Evolutionary conservation across 2,888 invertebrate genomes (phyloP).

Genomic region (Seladonia tumulorum): DNA sequence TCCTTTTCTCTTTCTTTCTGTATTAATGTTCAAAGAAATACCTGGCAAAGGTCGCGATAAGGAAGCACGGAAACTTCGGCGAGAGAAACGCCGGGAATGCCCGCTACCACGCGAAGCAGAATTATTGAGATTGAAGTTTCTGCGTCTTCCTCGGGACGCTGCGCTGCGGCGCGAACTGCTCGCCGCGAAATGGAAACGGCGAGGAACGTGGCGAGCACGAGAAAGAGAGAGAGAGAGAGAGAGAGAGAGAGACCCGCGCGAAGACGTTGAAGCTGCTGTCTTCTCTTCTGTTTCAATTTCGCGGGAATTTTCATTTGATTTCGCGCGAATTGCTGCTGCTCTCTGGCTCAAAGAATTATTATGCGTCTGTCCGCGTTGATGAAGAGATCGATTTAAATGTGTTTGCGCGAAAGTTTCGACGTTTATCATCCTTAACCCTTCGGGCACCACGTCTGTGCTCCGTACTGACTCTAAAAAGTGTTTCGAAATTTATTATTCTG

Average conservation of each 20-base stretch:
- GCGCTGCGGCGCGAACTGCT: not conserved
- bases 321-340: not conserved
- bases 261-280: not conserved
- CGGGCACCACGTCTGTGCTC: too few relatives aligned
- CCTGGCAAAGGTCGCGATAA: constrained; percentile 2
- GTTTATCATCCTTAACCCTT: too few relatives aligned
- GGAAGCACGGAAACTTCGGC: constrained; percentile 5
- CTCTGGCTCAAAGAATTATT: not conserved
- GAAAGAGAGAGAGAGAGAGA: not conserved
- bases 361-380: not conserved
- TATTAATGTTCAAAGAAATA: constrained; percentile 2
- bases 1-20: not conserved
- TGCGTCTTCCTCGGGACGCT: not conserved
- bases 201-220: not conserved
- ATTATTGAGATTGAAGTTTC: constrained; percentile 41
- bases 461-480: too few relatives aligned
- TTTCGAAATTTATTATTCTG: too few relatives aligned
- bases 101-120: not conserved
- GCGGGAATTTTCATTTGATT: constrained; percentile 6
- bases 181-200: not conserved
- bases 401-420: not conserved
- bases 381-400: not conserved
- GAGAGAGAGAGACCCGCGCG: not conserved
- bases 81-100: constrained; percentile 28
- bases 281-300: constrained; percentile 1